Evolutionary conservation across 2,797 vertebrate genomes (phyloP).

Genomic region (Falco biarmicus): DNA sequence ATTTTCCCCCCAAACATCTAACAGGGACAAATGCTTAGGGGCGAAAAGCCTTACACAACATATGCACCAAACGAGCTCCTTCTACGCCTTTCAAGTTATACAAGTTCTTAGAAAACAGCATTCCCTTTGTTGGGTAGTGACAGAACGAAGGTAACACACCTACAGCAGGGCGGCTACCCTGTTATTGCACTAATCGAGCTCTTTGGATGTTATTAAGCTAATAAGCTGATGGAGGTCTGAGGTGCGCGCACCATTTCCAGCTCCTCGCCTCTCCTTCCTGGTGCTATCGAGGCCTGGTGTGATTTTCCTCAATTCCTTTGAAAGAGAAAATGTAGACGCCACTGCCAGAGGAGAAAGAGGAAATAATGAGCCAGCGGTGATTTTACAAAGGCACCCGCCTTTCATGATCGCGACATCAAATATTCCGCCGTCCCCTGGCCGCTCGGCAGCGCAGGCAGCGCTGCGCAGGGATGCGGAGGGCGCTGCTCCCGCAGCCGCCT

Average conservation of each 20-base stretch:
- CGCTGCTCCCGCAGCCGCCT: not conserved
- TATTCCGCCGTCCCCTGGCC: conserved; percentile 25
- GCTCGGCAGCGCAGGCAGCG: not conserved
- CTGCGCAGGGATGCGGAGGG: not conserved
- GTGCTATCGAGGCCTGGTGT: conserved; percentile 43
- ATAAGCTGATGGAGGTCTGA: conserved; percentile 67
- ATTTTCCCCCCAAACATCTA: not conserved
- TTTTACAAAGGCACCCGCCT: conserved; percentile 37
- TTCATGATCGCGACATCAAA: conserved; percentile 49
- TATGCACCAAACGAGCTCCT: conserved; percentile 45
- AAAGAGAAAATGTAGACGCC: conserved; percentile 30
- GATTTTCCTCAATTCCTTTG: conserved; percentile 62
- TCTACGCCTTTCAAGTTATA: conserved; percentile 62
- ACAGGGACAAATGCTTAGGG: conserved; percentile 53
- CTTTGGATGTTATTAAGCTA: conserved; percentile 69
- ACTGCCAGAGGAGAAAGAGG: conserved; percentile 28
- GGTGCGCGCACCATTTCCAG: conserved; percentile 46
- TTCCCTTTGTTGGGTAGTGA: conserved; percentile 52
- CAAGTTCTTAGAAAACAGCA: conserved; percentile 69
- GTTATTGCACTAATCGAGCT: conserved; percentile 66
- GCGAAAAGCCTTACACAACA: conserved; percentile 62
- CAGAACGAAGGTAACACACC: conserved; percentile 62
- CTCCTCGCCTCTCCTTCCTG: conserved; percentile 18
- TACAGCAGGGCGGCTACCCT: conserved; percentile 52
- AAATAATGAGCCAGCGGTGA: conserved; percentile 44